Evolutionary conservation across 1,140 invertebrate species (phyloP), one percentile per base, ranked within the genome.

Genomic region (Drosophila littoralis): DNA sequence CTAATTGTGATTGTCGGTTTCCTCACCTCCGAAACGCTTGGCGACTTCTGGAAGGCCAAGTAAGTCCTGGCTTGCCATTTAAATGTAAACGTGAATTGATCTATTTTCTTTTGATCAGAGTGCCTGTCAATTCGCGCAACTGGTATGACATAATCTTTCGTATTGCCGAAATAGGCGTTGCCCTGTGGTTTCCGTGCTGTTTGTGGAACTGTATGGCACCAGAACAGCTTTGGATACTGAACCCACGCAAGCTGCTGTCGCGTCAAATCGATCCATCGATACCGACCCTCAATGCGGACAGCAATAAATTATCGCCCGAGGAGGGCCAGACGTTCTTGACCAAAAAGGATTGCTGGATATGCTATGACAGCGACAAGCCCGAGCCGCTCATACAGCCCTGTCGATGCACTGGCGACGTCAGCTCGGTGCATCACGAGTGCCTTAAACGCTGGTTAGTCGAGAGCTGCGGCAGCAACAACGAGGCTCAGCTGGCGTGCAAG

Each of bases 201-300:
- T 94, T 98, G 32, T 98, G 98, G 98, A 98, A 98, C 93, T 98
- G 96, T 80, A 97, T 97, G 94, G 96, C 96, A 93, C 97, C 97
- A n/a, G 97, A 98, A 86, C 96, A 97, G 92, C 93, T 98, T 50
- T 98, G 97, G 98, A 96, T 98, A 84, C 93, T 98, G 67, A 98
- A 98, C 94, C 98, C 97, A 10, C 96, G 96, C 64, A 96, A 96
- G 90, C 94, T 98, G 73, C 93, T 98, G 1, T 95, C 96, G 58
- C 80, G 92, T 40, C 94, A 94, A 92, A 93, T 94, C 33, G 91
- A 92, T 65, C 91, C 92, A 7, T 89, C 89, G 46, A 91, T 92
- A 82, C 90, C 92, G 17, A 91, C 90, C 0, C 73, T 90, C 10
- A 83, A 91, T 75, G 85, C 83, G 9, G 91, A 91, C 9, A 91